Percentiles rank a stretch among this genome's conserved stretches.
Evolutionary conservation across 2,797 vertebrate genomes (phyloP).

Genomic region (Xiphorhynchus erythropygius): DNA sequence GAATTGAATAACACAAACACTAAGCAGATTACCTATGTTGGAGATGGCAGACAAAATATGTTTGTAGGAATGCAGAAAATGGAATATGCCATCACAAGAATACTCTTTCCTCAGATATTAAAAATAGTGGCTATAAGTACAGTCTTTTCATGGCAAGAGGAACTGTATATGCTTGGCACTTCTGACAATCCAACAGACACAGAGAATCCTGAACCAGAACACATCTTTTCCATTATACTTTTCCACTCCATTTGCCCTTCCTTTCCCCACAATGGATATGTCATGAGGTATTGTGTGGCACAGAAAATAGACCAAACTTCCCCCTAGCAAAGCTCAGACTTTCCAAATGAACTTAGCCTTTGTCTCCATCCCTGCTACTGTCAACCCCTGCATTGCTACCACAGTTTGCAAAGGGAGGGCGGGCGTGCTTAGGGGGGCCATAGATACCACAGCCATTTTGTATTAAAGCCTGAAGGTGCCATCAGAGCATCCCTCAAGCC

Average conservation of each 20-base stretch:
- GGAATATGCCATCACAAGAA: neutral
- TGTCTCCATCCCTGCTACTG: neutral
- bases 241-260: neutral
- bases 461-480: neutral
- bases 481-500: neutral
- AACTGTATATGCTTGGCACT: neutral
- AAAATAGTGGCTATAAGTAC: neutral
- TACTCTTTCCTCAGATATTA: neutral
- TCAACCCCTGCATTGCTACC: neutral
- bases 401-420: accelerated
- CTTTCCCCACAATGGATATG: neutral
- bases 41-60: neutral
- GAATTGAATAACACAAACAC: neutral
- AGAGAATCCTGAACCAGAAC: neutral
- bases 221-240: neutral
- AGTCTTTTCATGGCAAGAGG: neutral
- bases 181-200: neutral
- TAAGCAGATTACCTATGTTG: neutral
- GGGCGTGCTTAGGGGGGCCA: accelerated
- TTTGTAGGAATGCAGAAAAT: neutral
- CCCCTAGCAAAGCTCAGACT: neutral
- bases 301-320: neutral
- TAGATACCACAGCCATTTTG: neutral
- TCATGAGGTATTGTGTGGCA: neutral
- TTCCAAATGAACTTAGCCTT: neutral